Conservation (phyloP, 2,113 vertebrate genomes). For the Gorsachius goisagi region DNA sequence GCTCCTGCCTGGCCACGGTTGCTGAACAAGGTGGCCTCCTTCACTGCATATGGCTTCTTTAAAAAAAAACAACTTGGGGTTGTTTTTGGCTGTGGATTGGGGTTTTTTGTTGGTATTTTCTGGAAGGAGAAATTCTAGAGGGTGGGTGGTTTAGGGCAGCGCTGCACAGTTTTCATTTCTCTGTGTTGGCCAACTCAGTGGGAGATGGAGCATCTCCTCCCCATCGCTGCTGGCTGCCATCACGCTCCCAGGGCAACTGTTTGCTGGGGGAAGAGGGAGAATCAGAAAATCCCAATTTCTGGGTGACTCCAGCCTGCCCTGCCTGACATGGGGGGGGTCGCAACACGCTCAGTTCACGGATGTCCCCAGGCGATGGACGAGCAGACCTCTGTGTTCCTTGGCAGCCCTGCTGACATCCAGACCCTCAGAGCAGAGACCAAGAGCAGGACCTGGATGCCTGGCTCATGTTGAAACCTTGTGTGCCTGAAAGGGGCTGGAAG, state of each 20-base stretch:
- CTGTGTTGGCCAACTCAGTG: background rate
- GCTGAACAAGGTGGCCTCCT: background rate
- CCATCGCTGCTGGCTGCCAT: background rate
- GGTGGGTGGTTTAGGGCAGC: background rate
- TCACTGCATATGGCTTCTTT: background rate
- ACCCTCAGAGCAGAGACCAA: fast-evolving
- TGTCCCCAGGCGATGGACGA: fast-evolving
- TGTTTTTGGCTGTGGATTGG: background rate
- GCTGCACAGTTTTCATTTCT: background rate
- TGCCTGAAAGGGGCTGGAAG: background rate
- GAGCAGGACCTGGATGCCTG: background rate
- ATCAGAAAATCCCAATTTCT: background rate
- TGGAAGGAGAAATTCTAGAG: background rate
- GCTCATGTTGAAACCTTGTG: background rate
- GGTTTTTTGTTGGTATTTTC: background rate
- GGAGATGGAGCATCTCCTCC: background rate
- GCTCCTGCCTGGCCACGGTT: background rate
- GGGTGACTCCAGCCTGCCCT: background rate
- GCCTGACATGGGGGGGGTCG: background rate
- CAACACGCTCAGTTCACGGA: background rate
- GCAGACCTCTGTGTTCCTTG: background rate
- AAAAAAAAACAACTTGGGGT: background rate
- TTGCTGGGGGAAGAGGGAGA: background rate
- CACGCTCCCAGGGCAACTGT: background rate
- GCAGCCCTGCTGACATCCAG: background rate